Evolutionary conservation across 2,797 vertebrate species (phyloP), one percentile per base, ranked within the genome.

Genomic region (Yasuhikotakia modesta): DNA sequence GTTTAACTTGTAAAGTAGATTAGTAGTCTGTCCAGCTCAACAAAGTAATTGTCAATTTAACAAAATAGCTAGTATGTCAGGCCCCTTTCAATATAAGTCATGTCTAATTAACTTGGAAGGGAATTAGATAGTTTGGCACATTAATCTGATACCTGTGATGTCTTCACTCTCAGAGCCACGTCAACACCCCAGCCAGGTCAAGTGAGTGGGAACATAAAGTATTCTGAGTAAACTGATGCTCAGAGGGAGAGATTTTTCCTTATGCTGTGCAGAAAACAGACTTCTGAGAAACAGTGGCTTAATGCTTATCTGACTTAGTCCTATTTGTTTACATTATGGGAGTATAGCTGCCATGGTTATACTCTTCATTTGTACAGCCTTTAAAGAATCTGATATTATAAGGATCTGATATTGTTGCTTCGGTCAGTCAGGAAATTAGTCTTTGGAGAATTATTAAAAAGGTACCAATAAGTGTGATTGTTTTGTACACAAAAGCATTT

Each of bases 21-120:
- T 55, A 68, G 85, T 87, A 27, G 27, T 90, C 84, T 16, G 61
- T 88, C 87, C 72, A 79, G 87, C 77, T 58, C 19, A 13, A 45
- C 53, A 4, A 4, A 69, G 50, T 46, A 63, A 72, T 81, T 71
- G 58, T 39, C 14, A 2, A 27, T 14, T 66, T 57, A 65, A 50
- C 19, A n/a, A 13, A 53, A 69, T 63, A 21, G 35, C 39, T 52
- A 35, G 61, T 71, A 57, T 11, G 61, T n/a, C 19, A 71, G 27
- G 17, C 21, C 30, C 13, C 27, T 30, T 39, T 52, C 5, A 22
- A 24, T 64, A 39, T 2, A 17, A 70, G 58, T 72, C 61, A 70
- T 8, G 7, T 76, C 60, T 66, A 24, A 53, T 67, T 72, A 30
- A 13, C 46, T 69, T 81, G 22, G 19, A 5, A 16, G 30, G 39